Conservation (phyloP, 2,113 vertebrate species). For the Petaurus breviceps region DNA sequence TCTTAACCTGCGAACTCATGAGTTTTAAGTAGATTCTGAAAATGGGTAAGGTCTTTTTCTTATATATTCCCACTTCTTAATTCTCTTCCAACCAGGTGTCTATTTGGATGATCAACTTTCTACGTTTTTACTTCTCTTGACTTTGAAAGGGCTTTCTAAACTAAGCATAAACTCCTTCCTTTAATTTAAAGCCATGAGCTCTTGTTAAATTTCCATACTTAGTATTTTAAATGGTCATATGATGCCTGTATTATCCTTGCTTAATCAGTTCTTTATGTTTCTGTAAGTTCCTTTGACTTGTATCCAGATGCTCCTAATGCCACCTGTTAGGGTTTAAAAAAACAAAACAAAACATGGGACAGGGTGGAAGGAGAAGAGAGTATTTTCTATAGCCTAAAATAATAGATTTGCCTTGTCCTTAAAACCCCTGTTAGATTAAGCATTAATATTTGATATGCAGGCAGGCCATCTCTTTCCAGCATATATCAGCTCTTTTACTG, state of each 20-base stretch:
- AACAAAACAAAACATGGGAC: not conserved
- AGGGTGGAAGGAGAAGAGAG: not conserved
- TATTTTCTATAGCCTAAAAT: conserved; percentile 6
- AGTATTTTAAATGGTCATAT: conserved; percentile 50
- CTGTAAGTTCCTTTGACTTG: conserved; percentile 46
- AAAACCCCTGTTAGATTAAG: conserved; percentile 63
- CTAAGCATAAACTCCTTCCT: conserved; percentile 24
- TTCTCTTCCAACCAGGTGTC: not conserved
- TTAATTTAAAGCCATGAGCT: conserved; percentile 58
- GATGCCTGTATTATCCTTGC: conserved; percentile 55
- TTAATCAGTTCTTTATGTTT: conserved; percentile 24
- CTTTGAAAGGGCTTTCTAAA: not conserved
- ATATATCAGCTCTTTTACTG: conserved; percentile 27
- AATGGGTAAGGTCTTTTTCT: not conserved
- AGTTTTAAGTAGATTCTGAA: conserved; percentile 22
- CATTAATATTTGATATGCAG: conserved; percentile 59
- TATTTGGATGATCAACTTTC: conserved; percentile 38
- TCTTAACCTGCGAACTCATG: conserved; percentile 13
- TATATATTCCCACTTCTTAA: not conserved
- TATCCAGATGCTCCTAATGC: conserved; percentile 61
- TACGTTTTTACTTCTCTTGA: conserved; percentile 17
- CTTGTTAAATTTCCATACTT: conserved; percentile 66
- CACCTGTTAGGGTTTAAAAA: conserved; percentile 32
- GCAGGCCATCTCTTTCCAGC: conserved; percentile 45
- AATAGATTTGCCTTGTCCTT: conserved; percentile 40